Conservation (phyloP, 2,888 invertebrate species). For the Hyles lineata region DNA sequence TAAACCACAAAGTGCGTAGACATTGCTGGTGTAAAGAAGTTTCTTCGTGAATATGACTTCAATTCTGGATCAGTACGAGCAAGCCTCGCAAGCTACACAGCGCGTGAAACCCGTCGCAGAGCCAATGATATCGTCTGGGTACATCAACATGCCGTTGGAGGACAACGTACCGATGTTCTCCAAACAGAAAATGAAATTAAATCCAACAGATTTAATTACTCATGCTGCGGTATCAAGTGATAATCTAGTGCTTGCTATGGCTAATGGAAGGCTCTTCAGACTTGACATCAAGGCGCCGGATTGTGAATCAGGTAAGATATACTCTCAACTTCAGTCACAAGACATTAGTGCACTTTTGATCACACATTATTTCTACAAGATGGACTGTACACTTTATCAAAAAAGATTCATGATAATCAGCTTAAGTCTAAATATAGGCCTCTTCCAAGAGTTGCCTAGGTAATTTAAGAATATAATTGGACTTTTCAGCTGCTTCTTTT, state of each 20-base stretch:
- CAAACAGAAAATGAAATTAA: constrained; percentile 92
- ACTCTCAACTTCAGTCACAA: neutral
- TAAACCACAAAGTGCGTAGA: neutral
- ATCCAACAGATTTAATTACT: constrained; percentile 91
- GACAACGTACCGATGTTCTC: constrained; percentile 94
- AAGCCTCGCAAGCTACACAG: constrained; percentile 86
- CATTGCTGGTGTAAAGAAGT: neutral
- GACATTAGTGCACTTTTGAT: too few species aligned
- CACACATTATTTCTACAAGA: too few species aligned
- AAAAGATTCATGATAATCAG: too few species aligned
- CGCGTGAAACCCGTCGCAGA: constrained; percentile 67
- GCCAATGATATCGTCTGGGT: constrained; percentile 81
- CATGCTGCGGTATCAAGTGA: constrained; percentile 93
- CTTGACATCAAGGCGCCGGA: constrained; percentile 92
- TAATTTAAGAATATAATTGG: too few species aligned
- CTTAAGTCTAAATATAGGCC: too few species aligned
- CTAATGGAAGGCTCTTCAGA: constrained; percentile 91
- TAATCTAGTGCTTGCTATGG: constrained; percentile 93
- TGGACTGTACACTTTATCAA: too few species aligned
- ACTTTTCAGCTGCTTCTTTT: too few species aligned
- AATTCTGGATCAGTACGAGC: constrained; percentile 93
- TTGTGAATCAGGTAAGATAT: constrained; percentile 88
- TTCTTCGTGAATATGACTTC: constrained; percentile 87
- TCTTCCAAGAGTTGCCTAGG: too few species aligned
- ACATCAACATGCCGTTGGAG: constrained; percentile 84